A percentile compares a stretch with the other conserved stretches of the same genome.
Conservation (phyloP, 1,140 invertebrate species). For the Oscheius sp. region DNA sequence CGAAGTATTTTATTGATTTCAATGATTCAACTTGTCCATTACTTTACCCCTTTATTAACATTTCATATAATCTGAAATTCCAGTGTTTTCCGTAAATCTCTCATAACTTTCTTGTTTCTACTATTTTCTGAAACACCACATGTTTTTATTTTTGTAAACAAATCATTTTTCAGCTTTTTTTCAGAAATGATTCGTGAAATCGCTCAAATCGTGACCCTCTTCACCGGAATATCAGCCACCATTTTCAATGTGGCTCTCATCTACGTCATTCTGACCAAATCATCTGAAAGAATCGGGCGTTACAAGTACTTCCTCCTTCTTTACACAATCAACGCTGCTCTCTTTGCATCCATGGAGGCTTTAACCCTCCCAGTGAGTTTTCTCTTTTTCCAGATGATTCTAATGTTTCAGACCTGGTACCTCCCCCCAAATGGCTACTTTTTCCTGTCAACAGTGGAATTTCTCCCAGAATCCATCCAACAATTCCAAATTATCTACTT, state of each 20-base stretch:
- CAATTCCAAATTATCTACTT: neutral
- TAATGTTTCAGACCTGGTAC: neutral
- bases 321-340: neutral
- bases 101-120: no score
- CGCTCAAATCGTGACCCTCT: no score
- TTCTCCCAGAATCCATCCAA: neutral
- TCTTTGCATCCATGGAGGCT: neutral
- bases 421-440: neutral
- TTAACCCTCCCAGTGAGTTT: neutral
- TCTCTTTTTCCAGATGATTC: neutral
- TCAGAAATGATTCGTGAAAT: no score
- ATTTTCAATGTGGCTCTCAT: neutral
- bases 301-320: neutral
- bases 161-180: no score
- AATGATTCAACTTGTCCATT: no score
- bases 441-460: neutral
- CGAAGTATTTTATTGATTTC: no score
- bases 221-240: no score
- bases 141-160: no score
- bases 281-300: neutral
- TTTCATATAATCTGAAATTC: no score
- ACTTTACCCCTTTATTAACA: no score
- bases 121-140: no score
- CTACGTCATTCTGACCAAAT: neutral
- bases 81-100: no score